Percentiles rank a stretch among this genome's conserved stretches.
Evolutionary conservation across 2,797 vertebrate genomes (phyloP).

Genomic region (Mionectes olivaceus): DNA sequence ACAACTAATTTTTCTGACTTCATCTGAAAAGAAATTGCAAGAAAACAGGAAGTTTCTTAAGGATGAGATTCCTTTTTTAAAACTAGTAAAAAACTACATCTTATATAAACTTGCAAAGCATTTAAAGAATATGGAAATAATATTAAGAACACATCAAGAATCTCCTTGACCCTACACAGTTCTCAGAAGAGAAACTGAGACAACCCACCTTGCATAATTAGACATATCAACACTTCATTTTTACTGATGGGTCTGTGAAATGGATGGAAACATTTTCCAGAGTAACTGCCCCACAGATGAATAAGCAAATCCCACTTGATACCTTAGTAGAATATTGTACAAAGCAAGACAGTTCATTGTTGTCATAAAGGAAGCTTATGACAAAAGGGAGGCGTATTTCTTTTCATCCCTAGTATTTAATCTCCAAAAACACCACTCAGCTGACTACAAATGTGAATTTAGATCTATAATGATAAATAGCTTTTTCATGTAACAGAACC

Average conservation of each 20-base stretch:
- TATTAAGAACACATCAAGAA: neutral
- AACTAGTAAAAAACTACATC: neutral
- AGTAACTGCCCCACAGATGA: neutral
- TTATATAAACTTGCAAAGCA: neutral
- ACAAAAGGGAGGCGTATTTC: neutral
- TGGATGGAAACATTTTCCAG: neutral
- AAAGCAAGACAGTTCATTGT: neutral
- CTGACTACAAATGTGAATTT: neutral
- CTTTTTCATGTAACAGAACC: neutral
- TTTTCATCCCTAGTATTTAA: neutral
- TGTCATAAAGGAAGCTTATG: neutral
- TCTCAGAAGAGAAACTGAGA: neutral
- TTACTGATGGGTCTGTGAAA: neutral
- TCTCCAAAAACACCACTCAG: neutral
- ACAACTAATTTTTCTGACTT: neutral
- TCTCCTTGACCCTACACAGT: neutral
- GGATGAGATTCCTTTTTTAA: neutral
- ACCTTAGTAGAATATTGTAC: neutral
- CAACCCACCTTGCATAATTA: neutral
- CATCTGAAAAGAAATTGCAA: neutral
- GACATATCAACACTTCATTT: neutral
- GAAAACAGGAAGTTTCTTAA: neutral
- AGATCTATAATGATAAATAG: neutral
- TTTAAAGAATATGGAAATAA: neutral
- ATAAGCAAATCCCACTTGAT: neutral